Conservation (phyloP, 2,113 vertebrate species). For the Tricholaema leucomelas region DNA sequence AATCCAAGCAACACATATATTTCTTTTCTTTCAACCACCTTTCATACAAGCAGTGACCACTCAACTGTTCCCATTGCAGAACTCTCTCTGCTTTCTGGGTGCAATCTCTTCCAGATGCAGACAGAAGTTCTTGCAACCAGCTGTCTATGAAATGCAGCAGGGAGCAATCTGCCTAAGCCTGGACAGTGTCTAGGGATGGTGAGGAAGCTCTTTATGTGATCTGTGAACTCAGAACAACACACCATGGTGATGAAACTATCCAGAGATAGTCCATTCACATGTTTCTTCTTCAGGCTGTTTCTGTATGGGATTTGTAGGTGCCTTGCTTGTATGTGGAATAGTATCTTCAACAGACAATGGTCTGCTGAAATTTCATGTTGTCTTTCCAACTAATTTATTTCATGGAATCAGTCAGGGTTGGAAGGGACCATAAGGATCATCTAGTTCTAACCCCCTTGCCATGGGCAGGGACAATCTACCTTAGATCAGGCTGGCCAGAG, state of each 20-base stretch:
- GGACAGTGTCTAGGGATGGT: neutral
- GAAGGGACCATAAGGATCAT: too few species aligned
- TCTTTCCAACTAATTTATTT: neutral
- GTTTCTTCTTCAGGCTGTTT: neutral
- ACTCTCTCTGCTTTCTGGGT: neutral
- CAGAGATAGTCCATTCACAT: neutral
- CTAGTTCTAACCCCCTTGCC: too few species aligned
- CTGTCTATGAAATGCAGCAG: neutral
- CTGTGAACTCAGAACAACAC: neutral
- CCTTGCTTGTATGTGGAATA: neutral
- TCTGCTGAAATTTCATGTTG: neutral
- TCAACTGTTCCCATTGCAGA: neutral
- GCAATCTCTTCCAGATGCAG: neutral
- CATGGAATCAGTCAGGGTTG: too few species aligned
- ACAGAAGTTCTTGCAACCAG: neutral
- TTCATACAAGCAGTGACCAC: neutral
- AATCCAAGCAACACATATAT: accelerated
- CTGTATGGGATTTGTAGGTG: neutral
- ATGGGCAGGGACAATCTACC: too few species aligned
- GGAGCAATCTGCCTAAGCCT: neutral
- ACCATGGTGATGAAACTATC: neutral
- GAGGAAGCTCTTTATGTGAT: neutral
- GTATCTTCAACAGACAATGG: neutral
- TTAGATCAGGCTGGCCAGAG: too few species aligned
- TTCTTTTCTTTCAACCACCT: neutral